Conservation (phyloP, 1,140 invertebrate species). For the Neotoxoptera formosana region DNA sequence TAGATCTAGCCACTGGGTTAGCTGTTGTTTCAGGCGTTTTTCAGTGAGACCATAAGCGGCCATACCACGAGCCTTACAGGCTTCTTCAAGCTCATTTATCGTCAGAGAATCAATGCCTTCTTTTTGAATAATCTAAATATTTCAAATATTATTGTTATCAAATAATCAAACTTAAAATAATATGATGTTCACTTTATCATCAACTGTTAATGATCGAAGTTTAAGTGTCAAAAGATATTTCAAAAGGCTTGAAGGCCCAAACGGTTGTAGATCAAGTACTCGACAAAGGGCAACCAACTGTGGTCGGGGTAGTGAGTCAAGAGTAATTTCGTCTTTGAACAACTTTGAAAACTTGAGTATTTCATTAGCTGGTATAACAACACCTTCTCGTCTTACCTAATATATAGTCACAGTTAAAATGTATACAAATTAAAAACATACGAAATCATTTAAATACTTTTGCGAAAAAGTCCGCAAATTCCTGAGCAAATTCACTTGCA, state of each 20-base stretch:
- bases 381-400: slow-evolving; percentile 70
- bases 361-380: slow-evolving; percentile 85
- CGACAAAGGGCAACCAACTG: slow-evolving; percentile 93
- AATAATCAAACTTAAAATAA: slow-evolving; percentile 58
- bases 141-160: neutral
- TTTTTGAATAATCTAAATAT: slow-evolving; percentile 82
- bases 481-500: slow-evolving; percentile 84
- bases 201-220: slow-evolving; percentile 86
- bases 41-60: slow-evolving; percentile 93
- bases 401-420: slow-evolving; percentile 60
- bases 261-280: slow-evolving; percentile 87
- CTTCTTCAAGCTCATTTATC: slow-evolving; percentile 88
- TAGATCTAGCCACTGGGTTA: slow-evolving; percentile 95
- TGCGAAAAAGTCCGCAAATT: slow-evolving; percentile 91
- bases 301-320: slow-evolving; percentile 90
- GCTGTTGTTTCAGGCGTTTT: slow-evolving; percentile 81
- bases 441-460: slow-evolving; percentile 68
- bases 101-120: slow-evolving; percentile 93
- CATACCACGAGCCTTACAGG: slow-evolving; percentile 95
- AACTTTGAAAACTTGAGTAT: slow-evolving; percentile 97
- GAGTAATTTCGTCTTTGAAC: slow-evolving; percentile 99
- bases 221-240: slow-evolving; percentile 94
- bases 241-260: slow-evolving; percentile 90
- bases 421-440: neutral
- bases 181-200: slow-evolving; percentile 78